Conservation (phyloP, 2,113 vertebrate genomes). For the Sterrhoptilus dennistouni region DNA sequence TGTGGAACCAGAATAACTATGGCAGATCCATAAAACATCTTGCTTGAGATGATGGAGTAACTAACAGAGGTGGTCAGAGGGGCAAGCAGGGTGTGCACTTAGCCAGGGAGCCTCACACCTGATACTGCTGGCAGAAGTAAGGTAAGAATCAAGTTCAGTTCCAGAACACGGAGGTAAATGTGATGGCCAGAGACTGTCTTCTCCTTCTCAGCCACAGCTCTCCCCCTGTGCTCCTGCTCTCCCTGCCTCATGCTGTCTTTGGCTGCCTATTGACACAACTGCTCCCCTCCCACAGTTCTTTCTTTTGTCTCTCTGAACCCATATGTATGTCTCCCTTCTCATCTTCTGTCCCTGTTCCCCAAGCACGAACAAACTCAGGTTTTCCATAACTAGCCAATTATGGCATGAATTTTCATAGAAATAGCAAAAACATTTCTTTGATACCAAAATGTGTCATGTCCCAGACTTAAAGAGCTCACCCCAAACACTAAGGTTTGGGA, state of each 20-base stretch:
- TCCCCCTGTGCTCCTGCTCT: background rate
- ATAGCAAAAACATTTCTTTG: background rate
- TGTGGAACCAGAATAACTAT: background rate
- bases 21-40: background rate
- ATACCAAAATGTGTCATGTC: background rate
- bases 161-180: background rate
- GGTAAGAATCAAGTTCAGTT: background rate
- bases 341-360: background rate
- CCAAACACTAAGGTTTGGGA: background rate
- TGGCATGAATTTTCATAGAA: background rate
- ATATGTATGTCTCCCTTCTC: background rate
- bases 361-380: background rate
- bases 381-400: background rate
- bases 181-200: background rate
- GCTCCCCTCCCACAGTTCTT: background rate
- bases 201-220: background rate
- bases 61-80: background rate
- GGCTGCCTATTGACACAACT: background rate
- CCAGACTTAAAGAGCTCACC: background rate
- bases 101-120: background rate
- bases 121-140: background rate
- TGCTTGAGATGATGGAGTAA: background rate
- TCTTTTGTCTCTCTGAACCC: background rate
- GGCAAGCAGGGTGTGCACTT: background rate
- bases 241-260: background rate